Percentiles rank a stretch among this genome's conserved stretches.
phyloP scores from a whole-genome alignment of 2,797 vertebrate species.

The Enteromius radiatus region DNA sequence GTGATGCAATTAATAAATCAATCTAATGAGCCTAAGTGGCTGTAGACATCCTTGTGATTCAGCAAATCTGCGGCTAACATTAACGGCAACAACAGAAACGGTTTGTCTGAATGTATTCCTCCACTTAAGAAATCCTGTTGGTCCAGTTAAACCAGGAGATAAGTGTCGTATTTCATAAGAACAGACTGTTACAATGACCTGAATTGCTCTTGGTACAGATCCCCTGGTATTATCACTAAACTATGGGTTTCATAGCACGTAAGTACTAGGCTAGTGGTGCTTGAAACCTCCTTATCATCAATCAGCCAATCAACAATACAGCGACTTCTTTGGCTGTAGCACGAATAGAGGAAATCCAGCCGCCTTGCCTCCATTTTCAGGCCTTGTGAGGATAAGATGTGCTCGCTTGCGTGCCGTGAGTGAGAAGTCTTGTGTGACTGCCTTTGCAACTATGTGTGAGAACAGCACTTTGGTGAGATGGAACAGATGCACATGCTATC shows the following conservation, averaged over 20 bases:
- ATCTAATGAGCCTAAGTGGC: background rate
- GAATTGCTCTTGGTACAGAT: slow-evolving; percentile 31
- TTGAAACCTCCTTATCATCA: slow-evolving; percentile 26
- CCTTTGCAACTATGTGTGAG: slow-evolving; percentile 72
- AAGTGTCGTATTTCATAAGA: slow-evolving; percentile 56
- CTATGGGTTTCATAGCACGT: slow-evolving; percentile 35
- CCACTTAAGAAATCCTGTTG: slow-evolving; percentile 68
- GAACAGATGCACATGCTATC: slow-evolving; percentile 63
- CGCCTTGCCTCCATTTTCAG: slow-evolving; percentile 2
- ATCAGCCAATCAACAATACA: slow-evolving; percentile 30
- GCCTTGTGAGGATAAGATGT: no score
- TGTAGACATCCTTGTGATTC: background rate
- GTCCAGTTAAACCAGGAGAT: slow-evolving; percentile 66
- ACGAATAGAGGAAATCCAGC: slow-evolving; percentile 9
- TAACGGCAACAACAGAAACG: background rate
- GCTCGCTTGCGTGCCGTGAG: slow-evolving; percentile 47
- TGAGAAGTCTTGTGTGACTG: slow-evolving; percentile 4
- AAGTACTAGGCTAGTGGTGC: slow-evolving; percentile 28
- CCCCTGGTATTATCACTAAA: slow-evolving; percentile 34
- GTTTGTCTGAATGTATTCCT: background rate
- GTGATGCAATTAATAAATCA: background rate
- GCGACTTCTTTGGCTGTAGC: background rate
- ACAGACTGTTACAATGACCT: slow-evolving; percentile 38
- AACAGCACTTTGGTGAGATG: slow-evolving; percentile 78
- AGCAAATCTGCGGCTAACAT: background rate